phyloP scores from a whole-genome alignment of 2,113 vertebrate species.

The Phocoena sinus region DNA sequence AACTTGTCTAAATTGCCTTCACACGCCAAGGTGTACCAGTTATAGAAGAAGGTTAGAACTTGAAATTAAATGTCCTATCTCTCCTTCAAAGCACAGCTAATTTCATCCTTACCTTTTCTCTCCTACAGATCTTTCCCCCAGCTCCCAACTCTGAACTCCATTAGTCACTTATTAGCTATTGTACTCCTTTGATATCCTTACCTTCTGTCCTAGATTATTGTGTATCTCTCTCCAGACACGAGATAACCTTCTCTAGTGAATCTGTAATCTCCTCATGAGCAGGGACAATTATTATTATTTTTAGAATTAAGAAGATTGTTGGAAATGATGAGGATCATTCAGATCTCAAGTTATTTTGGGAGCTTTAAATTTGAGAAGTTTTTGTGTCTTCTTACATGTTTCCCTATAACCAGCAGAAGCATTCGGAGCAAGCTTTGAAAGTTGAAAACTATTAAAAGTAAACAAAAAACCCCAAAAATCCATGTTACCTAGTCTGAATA shows the following conservation, averaged over 20 bases:
- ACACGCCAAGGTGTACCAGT: background rate
- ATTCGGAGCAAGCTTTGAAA: background rate
- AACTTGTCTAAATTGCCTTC: background rate
- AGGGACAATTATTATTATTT: background rate
- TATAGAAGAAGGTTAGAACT: background rate
- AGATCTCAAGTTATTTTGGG: background rate
- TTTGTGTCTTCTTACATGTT: background rate
- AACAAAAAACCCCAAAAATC: rapidly evolving
- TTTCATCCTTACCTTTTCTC: background rate
- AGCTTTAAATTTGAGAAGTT: background rate
- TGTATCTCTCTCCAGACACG: background rate
- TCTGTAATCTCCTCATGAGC: background rate
- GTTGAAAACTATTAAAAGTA: background rate
- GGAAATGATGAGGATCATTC: background rate
- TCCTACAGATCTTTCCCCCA: background rate
- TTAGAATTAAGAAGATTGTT: background rate
- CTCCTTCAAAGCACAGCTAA: background rate
- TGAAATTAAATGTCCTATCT: background rate
- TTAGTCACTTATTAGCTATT: background rate
- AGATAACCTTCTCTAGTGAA: background rate
- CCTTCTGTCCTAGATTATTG: background rate
- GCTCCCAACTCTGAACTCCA: background rate
- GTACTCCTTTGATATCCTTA: background rate
- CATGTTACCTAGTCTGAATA: background rate
- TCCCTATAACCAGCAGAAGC: background rate